Conservation (phyloP, 2,888 invertebrate species). For the Elgonia sp. region DNA sequence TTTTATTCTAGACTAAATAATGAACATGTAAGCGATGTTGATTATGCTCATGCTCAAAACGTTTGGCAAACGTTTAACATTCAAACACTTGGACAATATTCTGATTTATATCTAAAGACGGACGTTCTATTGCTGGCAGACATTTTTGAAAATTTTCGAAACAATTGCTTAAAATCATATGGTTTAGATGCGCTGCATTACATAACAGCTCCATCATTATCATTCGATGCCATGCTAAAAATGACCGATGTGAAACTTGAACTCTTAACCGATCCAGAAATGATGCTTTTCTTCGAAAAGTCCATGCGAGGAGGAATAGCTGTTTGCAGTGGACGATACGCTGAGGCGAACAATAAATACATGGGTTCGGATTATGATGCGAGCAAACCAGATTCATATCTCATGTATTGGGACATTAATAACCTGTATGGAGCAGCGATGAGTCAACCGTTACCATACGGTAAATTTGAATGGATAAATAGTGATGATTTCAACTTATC, state of each 20-base stretch:
- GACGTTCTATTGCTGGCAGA: no score
- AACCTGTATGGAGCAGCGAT: constrained; percentile 77
- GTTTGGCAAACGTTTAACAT: constrained; percentile 41
- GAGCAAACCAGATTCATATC: constrained; percentile 47
- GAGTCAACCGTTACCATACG: constrained; percentile 69
- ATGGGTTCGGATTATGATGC: constrained; percentile 64
- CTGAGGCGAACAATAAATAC: constrained; percentile 36
- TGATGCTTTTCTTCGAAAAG: no score
- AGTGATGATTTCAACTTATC: constrained; percentile 27
- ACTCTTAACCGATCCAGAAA: constrained; percentile 21
- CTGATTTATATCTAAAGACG: no score
- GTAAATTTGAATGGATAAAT: constrained; percentile 67
- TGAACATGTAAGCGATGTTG: background rate
- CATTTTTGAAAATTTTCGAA: constrained; percentile 65
- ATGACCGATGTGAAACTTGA: background rate
- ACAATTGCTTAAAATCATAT: constrained; percentile 60
- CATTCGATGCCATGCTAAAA: no score
- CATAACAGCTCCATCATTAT: background rate
- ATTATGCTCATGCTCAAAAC: no score
- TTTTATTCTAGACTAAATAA: constrained; percentile 23
- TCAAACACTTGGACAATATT: no score
- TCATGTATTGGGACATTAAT: constrained; percentile 77
- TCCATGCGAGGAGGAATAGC: constrained; percentile 11
- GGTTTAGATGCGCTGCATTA: constrained; percentile 1
- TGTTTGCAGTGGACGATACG: constrained; percentile 50